These are phyloP conservation scores for Gambelia wislizenii DNA, from an alignment of 2,797 vertebrate species.

Conservation along the genomic window DNA sequence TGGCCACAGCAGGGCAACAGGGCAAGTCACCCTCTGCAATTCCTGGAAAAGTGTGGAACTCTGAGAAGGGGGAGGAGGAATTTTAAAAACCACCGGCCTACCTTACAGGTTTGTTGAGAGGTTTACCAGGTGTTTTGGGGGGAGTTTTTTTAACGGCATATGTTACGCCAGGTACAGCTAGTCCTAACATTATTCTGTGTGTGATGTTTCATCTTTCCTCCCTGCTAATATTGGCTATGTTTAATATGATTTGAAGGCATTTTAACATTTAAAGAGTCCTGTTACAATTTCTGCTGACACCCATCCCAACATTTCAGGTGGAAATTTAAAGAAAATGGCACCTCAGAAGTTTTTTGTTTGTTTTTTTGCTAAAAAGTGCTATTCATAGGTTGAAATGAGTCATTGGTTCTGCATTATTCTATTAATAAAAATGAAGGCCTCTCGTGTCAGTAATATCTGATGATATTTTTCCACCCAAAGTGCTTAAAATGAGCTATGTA, in stretches of 20 bases:
- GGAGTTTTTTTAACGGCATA: no score
- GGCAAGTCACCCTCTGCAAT: no score
- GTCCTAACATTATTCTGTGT: not conserved
- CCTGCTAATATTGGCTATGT: no score
- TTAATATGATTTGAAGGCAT: not conserved
- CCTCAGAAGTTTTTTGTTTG: not conserved
- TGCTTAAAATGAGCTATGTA: slow-evolving; percentile 20
- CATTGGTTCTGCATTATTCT: not conserved
- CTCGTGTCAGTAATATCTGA: not conserved
- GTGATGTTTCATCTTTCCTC: not conserved
- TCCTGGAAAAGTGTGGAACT: no score
- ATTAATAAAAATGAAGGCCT: slow-evolving; percentile 16
- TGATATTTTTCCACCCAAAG: not conserved
- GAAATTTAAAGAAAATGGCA: not conserved
- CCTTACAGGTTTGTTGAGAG: no score
- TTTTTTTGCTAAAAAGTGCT: not conserved
- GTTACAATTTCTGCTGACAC: not conserved
- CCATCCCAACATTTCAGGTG: not conserved
- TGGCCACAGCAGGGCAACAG: no score
- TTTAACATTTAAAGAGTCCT: not conserved
- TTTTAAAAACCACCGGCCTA: no score
- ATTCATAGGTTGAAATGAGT: not conserved
- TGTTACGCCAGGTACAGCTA: no score
- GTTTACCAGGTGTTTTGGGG: no score
- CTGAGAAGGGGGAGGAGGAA: no score